phyloP scores from a whole-genome alignment of 2,113 vertebrate species.

The Poecile atricapillus region DNA sequence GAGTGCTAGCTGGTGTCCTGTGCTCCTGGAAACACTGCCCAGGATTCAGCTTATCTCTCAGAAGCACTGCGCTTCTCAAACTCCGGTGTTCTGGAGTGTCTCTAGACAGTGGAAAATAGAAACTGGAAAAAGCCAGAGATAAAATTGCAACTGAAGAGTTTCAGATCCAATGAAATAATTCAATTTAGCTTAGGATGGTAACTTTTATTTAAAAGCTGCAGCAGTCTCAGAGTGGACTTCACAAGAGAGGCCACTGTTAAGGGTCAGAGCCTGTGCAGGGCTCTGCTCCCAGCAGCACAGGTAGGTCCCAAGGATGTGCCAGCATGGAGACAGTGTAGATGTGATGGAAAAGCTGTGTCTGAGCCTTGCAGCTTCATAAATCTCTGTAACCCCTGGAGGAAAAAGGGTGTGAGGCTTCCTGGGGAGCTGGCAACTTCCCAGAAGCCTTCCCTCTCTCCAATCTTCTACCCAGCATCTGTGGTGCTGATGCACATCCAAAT shows the following conservation, averaged over 20 bases:
- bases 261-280: not conserved
- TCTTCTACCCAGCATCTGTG: not conserved
- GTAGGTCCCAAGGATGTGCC: not conserved
- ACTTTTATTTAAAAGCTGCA: not conserved
- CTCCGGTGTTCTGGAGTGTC: not conserved
- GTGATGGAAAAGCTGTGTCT: not conserved
- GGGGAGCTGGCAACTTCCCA: not conserved
- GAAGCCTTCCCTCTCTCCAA: not conserved
- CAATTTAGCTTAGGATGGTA: not conserved
- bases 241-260: not conserved
- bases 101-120: not conserved
- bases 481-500: not conserved
- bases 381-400: not conserved
- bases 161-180: not conserved
- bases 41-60: conserved; percentile 33
- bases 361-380: not conserved
- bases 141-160: not conserved
- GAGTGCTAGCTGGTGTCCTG: not conserved
- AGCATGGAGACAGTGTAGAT: not conserved
- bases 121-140: not conserved
- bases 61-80: conserved; percentile 28
- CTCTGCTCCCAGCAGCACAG: not conserved
- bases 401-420: not conserved
- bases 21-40: not conserved
- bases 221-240: not conserved